These are phyloP conservation scores for Melierax canorus DNA, from an alignment of 2,113 vertebrate genomes.

Conservation along the genomic window DNA sequence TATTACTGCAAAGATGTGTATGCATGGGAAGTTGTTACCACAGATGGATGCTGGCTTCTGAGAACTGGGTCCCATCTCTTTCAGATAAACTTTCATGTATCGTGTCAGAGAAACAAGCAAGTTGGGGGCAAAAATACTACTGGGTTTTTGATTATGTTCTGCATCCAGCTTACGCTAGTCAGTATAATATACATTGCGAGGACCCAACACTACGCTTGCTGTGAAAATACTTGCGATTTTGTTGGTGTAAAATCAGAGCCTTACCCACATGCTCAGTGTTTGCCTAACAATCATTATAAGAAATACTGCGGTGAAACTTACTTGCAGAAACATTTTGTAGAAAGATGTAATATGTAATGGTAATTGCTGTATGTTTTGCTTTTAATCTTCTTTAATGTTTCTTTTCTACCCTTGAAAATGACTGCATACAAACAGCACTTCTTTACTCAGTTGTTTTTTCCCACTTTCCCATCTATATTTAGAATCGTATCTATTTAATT, in stretches of 20 bases:
- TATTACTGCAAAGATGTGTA: not conserved
- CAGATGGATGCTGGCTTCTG: not conserved
- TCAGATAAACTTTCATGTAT: not conserved
- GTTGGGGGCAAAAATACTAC: not conserved
- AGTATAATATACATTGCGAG: too few relatives aligned
- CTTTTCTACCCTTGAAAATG: not conserved
- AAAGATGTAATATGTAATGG: not conserved
- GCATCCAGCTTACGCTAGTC: not conserved
- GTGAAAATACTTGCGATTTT: too few relatives aligned
- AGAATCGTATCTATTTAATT: not conserved
- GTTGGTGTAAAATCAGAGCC: too few relatives aligned
- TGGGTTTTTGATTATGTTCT: not conserved
- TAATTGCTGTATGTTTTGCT: not conserved
- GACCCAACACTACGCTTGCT: too few relatives aligned
- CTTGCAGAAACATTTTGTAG: not conserved
- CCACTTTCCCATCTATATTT: not conserved
- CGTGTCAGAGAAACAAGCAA: not conserved
- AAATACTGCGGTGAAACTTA: not conserved
- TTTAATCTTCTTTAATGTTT: not conserved
- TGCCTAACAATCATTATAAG: too few relatives aligned
- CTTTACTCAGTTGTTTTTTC: not conserved
- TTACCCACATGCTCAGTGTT: too few relatives aligned
- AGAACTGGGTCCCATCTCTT: not conserved
- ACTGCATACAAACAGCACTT: not conserved
- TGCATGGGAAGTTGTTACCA: not conserved